Evolutionary conservation across 1,140 invertebrate genomes (phyloP).

Genomic region (Odontomachus brunneus): DNA sequence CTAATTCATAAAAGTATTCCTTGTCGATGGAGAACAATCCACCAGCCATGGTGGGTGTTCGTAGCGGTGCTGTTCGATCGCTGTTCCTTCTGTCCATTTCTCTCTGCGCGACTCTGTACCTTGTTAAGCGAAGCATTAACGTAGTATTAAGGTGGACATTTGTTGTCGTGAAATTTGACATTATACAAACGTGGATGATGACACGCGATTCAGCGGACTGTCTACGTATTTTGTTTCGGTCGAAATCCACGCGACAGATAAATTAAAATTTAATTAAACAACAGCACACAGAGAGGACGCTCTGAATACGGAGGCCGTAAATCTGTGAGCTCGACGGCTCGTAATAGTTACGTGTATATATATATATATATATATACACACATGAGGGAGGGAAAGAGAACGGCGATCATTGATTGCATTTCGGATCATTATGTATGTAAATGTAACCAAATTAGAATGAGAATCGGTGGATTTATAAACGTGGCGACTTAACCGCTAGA

Average conservation of each 20-base stretch:
- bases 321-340: constrained; percentile 7
- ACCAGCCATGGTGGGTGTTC: constrained; percentile 99
- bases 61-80: constrained; percentile 95
- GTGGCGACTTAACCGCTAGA: not conserved
- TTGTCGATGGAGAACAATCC: constrained; percentile 98
- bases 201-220: not conserved
- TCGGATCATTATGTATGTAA: constrained; percentile 15
- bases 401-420: constrained; percentile 3
- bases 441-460: constrained; percentile 22
- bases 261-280: constrained; percentile 28
- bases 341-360: not conserved
- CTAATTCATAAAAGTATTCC: constrained; percentile 98
- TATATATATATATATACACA: not conserved
- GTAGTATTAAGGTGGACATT: constrained; percentile 27
- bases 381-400: not conserved
- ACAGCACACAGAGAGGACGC: not conserved
- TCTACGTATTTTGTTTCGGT: not conserved
- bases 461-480: constrained; percentile 12
- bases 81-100: constrained; percentile 96
- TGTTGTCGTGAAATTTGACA: constrained; percentile 8
- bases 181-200: not conserved
- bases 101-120: constrained; percentile 98
- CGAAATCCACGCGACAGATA: constrained; percentile 17
- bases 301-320: constrained; percentile 20
- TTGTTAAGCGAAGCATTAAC: constrained; percentile 76